Conservation (phyloP, 2,888 invertebrate genomes). For the Phymatocera aterrima region DNA sequence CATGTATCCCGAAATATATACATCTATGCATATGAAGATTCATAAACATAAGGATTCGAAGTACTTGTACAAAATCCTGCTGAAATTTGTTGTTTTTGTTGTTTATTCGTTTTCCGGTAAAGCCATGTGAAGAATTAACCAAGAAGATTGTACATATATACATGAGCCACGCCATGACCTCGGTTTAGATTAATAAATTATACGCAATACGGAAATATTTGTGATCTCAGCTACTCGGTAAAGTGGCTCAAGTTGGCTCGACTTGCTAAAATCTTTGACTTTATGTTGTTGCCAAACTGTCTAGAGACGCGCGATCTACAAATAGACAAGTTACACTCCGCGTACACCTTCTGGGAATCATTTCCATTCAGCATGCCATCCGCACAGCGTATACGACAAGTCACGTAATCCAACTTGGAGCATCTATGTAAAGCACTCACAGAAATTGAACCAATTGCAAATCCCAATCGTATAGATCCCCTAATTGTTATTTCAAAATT, state of each 20-base stretch:
- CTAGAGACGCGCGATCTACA: slow-evolving; percentile 34
- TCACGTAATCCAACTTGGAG: not conserved
- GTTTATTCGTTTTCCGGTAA: not conserved
- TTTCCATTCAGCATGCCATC: slow-evolving; percentile 38
- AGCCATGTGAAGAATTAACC: not conserved
- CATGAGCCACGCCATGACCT: not conserved
- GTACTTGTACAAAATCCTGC: not conserved
- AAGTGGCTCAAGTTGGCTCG: slow-evolving; percentile 37
- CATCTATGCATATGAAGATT: too few relatives aligned
- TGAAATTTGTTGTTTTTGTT: not conserved
- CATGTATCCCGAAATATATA: not conserved
- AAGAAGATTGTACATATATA: not conserved
- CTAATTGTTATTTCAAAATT: too few relatives aligned
- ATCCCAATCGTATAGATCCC: too few relatives aligned
- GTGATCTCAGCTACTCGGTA: not conserved
- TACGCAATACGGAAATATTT: slow-evolving; percentile 27
- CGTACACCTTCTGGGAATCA: slow-evolving; percentile 32
- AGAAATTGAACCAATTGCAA: slow-evolving; percentile 8
- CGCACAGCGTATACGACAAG: too few relatives aligned
- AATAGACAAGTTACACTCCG: slow-evolving; percentile 28
- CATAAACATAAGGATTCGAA: not conserved
- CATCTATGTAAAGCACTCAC: not conserved
- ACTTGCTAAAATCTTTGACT: slow-evolving; percentile 35
- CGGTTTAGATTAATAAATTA: slow-evolving; percentile 17
- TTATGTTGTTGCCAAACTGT: slow-evolving; percentile 47